Evolutionary conservation across 2,113 vertebrate species (phyloP), one percentile per base, ranked within the genome.

Genomic region (Bambusicola thoracicus): DNA sequence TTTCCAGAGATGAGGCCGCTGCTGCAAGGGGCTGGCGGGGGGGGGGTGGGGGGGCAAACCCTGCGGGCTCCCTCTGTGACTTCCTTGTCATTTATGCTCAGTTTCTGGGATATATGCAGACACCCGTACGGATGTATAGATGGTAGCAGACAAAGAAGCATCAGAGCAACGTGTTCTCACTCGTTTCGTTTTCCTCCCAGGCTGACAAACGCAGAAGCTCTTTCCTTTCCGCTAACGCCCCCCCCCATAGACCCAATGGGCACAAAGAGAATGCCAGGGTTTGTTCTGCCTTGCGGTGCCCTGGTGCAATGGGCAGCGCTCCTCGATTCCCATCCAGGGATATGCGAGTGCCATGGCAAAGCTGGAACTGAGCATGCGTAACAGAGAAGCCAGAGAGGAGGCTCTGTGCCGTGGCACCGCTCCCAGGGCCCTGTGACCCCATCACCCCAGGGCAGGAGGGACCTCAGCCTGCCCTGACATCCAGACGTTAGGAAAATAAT

Each of bases 141-240:
- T 97, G 97, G 95, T 96, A 97, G 97, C 97, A 97, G 97, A 97
- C 97, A 96, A 95, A 94, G 85, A 91, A 83, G 89, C 74, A 69
- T 59, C 56, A 53, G 59, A 77, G 85, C 48, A 6, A n/a, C 81
- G 76, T 78, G 91, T 43, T 87, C 44, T 85, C 55, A 49, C 62
- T 80, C 1, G 1, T 53, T 80, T 32, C 38, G n/a, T 70, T 83
- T 65, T 66, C 63, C 82, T 90, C 76, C 86, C 75, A 58, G 79
- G 87, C 63, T 92, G 85, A 87, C 89, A 87, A 94, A 56, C 0
- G 0, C 61, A 77, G 46, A 36, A 90, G 38, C 20, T 81, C 76
- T 78, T 81, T 69, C 92, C 89, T 73, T 95, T 82, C 85, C 0
- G 0, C 81, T 90, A 83, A 8, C 32, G 63, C 61, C 76, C 81